These are phyloP conservation scores for Bombus breviceps DNA, from an alignment of 1,140 invertebrate genomes.

Conservation along the genomic window DNA sequence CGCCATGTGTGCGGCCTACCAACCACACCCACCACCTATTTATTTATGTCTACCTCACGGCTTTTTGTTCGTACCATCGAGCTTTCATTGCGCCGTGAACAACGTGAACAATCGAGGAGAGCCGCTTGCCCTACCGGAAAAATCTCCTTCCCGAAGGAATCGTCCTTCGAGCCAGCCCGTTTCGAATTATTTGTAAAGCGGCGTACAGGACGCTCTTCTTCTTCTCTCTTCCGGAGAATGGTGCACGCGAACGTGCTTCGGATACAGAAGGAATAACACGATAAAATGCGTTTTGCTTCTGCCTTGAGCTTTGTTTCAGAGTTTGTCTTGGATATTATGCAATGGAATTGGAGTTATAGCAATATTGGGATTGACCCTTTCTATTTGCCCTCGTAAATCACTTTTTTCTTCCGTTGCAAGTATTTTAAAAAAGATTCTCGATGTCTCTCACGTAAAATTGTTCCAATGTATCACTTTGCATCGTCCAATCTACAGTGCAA, in stretches of 20 bases:
- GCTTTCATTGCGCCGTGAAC: conserved; percentile 63
- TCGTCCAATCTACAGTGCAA: too few species aligned
- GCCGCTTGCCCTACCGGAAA: conserved; percentile 47
- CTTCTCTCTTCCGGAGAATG: not conserved
- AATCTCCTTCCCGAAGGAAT: conserved; percentile 47
- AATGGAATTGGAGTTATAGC: too few species aligned
- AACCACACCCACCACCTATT: conserved; percentile 69
- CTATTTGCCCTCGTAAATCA: too few species aligned
- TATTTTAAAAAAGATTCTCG: too few species aligned
- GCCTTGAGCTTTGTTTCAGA: too few species aligned
- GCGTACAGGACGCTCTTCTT: not conserved
- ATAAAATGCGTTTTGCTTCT: too few species aligned
- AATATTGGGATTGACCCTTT: too few species aligned
- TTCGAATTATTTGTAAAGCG: conserved; percentile 45
- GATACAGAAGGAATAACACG: not conserved
- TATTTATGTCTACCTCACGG: conserved; percentile 71
- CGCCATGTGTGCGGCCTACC: conserved; percentile 72
- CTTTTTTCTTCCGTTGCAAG: too few species aligned
- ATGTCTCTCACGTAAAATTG: too few species aligned
- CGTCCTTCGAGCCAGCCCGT: conserved; percentile 25
- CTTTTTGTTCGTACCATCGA: conserved; percentile 65
- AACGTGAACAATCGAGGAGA: conserved; percentile 61
- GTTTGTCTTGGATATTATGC: too few species aligned
- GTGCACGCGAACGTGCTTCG: not conserved
- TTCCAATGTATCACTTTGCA: too few species aligned